Base-by-base conservation (phyloP, 2,888 invertebrate species). In the Lepetodrilus schrolli region DNA sequence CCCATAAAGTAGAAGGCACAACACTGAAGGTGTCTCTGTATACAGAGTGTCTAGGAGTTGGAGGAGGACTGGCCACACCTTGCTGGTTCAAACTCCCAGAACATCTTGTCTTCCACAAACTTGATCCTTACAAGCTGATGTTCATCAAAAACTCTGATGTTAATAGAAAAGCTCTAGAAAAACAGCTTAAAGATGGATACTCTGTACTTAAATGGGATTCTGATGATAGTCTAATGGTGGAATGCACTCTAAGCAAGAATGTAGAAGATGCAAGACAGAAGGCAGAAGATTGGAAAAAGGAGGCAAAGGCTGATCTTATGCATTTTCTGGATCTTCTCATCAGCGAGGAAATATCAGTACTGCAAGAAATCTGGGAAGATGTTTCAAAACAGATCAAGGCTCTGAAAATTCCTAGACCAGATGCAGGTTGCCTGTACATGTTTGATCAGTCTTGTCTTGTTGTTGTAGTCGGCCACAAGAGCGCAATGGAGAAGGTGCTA, bases 391-490 rank as follows among this genome's bases (percentile, higher is more conserved):
- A 68, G 13, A 21, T 68, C 7, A 0, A 47, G 17, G n/a, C 13
- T n/a, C 3, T 23, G 36, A 26, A 58, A 37, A 51, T 68, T 1
- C 43, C 23, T 4, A 26, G 4, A 26, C 68, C 38, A 21, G 30
- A 38, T 4, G 70, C 37, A 20, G 58, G 37, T 37, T 23, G 23
- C 26, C 0, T 71, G 13, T 38, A 37, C 38, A 37, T 37, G 10
- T 58, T 21, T n/a, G 37, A 51, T 37, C 37, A 37, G 23, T 37
- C 37, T 1, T 36, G 30, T 10, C 43, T 17, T n/a, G 36, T 71
- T 10, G 58, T 71, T 71, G 70, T 43, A 2, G 58, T 71, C 23
- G 51, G 70, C 4, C 36, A 38, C 38, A 50, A 49, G n/a, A 13
- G n/a, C 23, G n/a, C 8, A 10, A 38, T 26, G 36, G 36, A 51